Conservation (phyloP, 30 jellyfish, hydroid and myxozoan species). For the Hydractinia echinata region DNA sequence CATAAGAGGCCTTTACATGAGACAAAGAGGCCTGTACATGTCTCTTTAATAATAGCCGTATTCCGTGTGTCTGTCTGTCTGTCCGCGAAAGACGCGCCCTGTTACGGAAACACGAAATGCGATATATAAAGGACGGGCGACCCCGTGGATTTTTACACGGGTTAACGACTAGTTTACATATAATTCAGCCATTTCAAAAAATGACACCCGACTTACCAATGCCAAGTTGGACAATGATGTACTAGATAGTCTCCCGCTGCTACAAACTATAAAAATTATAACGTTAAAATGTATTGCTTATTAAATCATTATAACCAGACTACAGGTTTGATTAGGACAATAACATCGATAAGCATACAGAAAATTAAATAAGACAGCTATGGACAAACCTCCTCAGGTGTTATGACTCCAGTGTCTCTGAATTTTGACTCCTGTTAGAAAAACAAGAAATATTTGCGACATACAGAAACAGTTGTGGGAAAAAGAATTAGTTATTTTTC, state of each 20-base stretch:
- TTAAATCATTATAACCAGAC: background rate
- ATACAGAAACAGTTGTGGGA: background rate
- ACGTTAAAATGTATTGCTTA: background rate
- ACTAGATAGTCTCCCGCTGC: slow-evolving; percentile 98
- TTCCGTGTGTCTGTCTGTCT: no score
- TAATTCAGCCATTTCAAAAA: no score
- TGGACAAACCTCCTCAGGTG: slow-evolving; percentile 94
- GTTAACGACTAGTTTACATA: no score
- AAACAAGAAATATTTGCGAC: background rate
- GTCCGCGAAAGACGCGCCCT: no score
- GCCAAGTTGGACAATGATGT: slow-evolving; percentile 99
- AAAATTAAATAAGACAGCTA: background rate
- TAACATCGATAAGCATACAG: no score
- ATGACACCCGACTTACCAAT: slow-evolving; percentile 52
- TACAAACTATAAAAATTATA: slow-evolving; percentile 54
- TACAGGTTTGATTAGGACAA: background rate
- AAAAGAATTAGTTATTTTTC: no score
- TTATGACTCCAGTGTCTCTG: slow-evolving; percentile 92
- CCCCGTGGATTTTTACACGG: no score
- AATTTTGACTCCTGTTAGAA: slow-evolving; percentile 86
- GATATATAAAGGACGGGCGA: no score
- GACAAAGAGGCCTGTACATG: no score
- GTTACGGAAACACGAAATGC: no score
- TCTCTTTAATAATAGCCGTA: no score
- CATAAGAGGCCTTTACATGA: no score